Percentiles rank a stretch among this genome's conserved stretches.
phyloP scores from a whole-genome alignment of 1,140 invertebrate species.

The Eriosoma lanigerum region DNA sequence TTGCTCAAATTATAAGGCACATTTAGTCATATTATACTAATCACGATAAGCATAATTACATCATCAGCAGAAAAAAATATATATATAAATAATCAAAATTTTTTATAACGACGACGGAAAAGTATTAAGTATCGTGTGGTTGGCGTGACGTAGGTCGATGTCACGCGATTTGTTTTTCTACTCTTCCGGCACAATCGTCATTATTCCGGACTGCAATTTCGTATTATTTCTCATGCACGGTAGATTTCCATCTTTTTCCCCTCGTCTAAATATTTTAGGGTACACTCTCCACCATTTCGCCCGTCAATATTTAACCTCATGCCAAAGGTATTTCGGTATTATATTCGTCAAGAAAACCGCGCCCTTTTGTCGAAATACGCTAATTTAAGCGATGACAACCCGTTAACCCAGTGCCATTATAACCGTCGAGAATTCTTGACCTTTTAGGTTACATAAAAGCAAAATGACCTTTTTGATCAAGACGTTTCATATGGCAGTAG shows the following conservation, averaged over 20 bases:
- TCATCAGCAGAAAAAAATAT: not conserved
- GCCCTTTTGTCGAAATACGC: not conserved
- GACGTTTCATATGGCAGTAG: not conserved
- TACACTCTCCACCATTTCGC: not conserved
- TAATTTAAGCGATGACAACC: slow-evolving; percentile 17
- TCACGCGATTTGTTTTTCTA: slow-evolving; percentile 15
- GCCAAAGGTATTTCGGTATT: not conserved
- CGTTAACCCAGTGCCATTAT: slow-evolving; percentile 36
- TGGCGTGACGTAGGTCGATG: slow-evolving; percentile 19
- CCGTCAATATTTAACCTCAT: not conserved
- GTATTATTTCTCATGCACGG: not conserved
- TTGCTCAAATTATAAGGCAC: too few relatives aligned
- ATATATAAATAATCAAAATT: not conserved
- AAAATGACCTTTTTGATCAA: slow-evolving; percentile 11
- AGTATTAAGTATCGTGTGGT: not conserved
- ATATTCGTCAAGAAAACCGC: not conserved
- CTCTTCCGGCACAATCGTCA: slow-evolving; percentile 16
- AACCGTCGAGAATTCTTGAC: slow-evolving; percentile 8
- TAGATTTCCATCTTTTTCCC: not conserved
- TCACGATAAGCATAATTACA: too few relatives aligned
- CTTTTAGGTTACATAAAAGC: slow-evolving; percentile 20
- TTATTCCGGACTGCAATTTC: not conserved
- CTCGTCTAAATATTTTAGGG: not conserved
- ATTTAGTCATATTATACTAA: too few relatives aligned
- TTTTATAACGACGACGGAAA: not conserved